These are phyloP conservation scores for Drosophila mimetica DNA, from an alignment of 2,888 invertebrate species.

Conservation along the genomic window DNA sequence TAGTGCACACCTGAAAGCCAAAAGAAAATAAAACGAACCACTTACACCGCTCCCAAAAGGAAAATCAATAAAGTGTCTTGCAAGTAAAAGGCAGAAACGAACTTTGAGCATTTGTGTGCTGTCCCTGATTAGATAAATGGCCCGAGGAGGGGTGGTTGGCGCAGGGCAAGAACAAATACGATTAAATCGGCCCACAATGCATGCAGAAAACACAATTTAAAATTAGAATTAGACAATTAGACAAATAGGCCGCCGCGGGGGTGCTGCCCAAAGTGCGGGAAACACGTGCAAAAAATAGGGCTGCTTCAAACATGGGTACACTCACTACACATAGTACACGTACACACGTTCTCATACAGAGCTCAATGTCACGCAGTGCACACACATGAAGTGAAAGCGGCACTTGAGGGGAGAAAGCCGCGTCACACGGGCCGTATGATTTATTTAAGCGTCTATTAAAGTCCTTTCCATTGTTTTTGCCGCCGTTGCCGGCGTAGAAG, in stretches of 20 bases:
- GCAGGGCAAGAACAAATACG: conserved; percentile 44
- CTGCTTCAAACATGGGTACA: background rate
- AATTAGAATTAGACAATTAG: conserved; percentile 72
- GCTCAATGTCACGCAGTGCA: conserved; percentile 67
- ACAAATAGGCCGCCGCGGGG: conserved; percentile 55
- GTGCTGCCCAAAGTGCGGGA: background rate
- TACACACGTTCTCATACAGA: conserved; percentile 28
- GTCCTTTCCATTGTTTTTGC: conserved; percentile 58
- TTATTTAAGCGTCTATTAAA: conserved; percentile 76
- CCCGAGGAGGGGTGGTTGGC: background rate
- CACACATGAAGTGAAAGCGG: conserved; percentile 4
- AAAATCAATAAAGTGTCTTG: conserved; percentile 69
- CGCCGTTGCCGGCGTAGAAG: conserved; percentile 11
- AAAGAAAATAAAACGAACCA: conserved; percentile 32
- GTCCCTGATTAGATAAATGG: conserved; percentile 72
- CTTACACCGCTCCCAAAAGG: conserved; percentile 35
- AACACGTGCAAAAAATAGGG: conserved; percentile 46
- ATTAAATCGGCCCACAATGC: conserved; percentile 49
- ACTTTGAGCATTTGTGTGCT: conserved; percentile 62
- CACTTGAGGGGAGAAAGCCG: conserved; percentile 32
- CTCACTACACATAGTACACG: too few species aligned
- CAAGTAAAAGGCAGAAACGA: conserved; percentile 55
- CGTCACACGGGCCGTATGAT: conserved; percentile 68
- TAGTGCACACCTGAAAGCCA: conserved; percentile 22
- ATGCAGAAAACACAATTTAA: conserved; percentile 61